These are phyloP conservation scores for Calliopum simillimum DNA, from an alignment of 2,888 invertebrate species.

Conservation along the genomic window DNA sequence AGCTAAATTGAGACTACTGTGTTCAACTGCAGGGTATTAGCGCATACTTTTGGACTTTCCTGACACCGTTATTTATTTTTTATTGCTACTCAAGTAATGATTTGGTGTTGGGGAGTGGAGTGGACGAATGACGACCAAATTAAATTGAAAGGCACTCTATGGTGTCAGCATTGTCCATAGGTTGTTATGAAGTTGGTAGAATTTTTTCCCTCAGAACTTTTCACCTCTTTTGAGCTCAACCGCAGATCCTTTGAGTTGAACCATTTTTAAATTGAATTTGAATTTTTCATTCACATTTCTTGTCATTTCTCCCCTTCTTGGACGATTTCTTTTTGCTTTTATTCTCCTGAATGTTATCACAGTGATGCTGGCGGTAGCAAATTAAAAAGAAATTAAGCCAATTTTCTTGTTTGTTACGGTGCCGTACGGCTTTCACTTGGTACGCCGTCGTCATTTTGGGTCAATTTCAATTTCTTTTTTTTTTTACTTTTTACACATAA, in stretches of 20 bases:
- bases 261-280: conserved; percentile 60
- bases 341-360: no score
- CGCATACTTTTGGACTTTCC: conserved; percentile 8
- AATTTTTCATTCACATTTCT: conserved; percentile 36
- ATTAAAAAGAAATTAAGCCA: conserved; percentile 66
- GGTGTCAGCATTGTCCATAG: neutral
- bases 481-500: conserved; percentile 50
- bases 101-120: conserved; percentile 8
- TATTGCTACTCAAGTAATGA: conserved; percentile 32
- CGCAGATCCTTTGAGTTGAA: conserved; percentile 25
- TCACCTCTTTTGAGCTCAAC: conserved; percentile 45
- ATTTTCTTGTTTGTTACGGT: conserved; percentile 55
- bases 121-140: conserved; percentile 15
- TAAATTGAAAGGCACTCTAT: conserved; percentile 39
- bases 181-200: neutral
- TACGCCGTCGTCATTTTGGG: conserved; percentile 37
- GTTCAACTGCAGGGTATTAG: conserved; percentile 34
- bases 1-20: conserved; percentile 50
- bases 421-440: conserved; percentile 12
- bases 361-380: conserved; percentile 54
- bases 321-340: no score
- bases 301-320: neutral
- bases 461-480: conserved; percentile 54
- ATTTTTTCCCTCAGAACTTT: conserved; percentile 36
- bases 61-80: conserved; percentile 44